Evolutionary conservation across 2,888 invertebrate genomes (phyloP).

Genomic region (Reticulitermes lucifugus): DNA sequence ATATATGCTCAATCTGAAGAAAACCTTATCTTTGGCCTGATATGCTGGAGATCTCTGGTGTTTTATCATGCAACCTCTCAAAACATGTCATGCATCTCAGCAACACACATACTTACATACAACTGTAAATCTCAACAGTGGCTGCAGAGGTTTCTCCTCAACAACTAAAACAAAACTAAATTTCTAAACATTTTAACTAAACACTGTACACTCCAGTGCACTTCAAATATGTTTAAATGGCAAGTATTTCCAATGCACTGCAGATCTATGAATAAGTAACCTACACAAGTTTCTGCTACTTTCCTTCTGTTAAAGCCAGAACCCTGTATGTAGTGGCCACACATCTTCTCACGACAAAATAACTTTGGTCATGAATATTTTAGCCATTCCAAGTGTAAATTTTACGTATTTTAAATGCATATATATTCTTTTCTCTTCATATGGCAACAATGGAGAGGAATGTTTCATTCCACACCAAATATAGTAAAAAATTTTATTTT

Average conservation of each 20-base stretch:
- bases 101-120: conserved; percentile 5
- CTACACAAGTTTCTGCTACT: conserved; percentile 16
- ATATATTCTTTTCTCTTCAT: conserved; percentile 18
- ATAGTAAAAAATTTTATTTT: conserved; percentile 16
- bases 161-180: conserved; percentile 24
- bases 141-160: conserved; percentile 34
- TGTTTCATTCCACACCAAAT: conserved; percentile 40
- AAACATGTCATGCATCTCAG: not conserved
- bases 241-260: conserved; percentile 17
- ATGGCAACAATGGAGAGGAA: conserved; percentile 36
- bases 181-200: conserved; percentile 19
- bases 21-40: not conserved
- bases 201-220: conserved; percentile 26
- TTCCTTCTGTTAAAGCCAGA: conserved; percentile 45
- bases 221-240: conserved; percentile 28
- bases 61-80: not conserved
- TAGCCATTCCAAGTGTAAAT: conserved; percentile 22
- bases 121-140: conserved; percentile 17
- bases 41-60: not conserved
- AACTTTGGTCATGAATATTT: conserved; percentile 30
- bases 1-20: not conserved
- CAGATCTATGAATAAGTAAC: conserved; percentile 13
- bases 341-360: conserved; percentile 29
- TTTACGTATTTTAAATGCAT: conserved; percentile 36
- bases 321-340: conserved; percentile 48